Evolutionary conservation across 2,888 invertebrate genomes (phyloP), one percentile per base, ranked within the genome.

Genomic region (Boloria euphrosyne): DNA sequence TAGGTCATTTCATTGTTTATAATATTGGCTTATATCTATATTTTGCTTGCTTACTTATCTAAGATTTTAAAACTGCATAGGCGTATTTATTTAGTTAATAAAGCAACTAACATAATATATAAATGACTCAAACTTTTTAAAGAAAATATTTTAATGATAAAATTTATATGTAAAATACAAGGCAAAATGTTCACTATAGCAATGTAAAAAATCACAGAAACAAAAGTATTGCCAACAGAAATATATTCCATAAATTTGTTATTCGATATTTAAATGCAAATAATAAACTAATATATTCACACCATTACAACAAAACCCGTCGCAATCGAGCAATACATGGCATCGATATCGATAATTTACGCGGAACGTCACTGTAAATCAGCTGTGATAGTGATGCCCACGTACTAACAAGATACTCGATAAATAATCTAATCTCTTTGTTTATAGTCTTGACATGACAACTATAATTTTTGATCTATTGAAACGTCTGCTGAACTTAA

Each of bases 311-410:
- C 79, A 75, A 76, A 77, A 77, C 77, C 76, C 77, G 80, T 77
- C 74, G 74, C 78, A 77, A 77, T 77, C 79, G 75, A 72, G 73
- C 71, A 70, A 74, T 46, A 22, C 67, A 10, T 38, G 10, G 75
- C 70, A 75, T 80, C 81, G 80, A 82, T 85, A 87, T 90, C 89
- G 89, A 90, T 91, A 90, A 89, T 76, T 91, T 88, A 89, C 81
- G 81, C 72, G 72, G 78, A 75, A 79, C 89, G 87, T 88, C 90
- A 85, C 85, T 87, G 89, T 90, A 91, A 90, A 90, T 91, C 91
- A 89, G 83, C 84, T 78, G 78, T 76, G 86, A 85, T 90, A 91
- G 90, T 89, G 90, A 86, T 90, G 91, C 89, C 90, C 90, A 89
- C 90, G 87, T 87, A 78, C 78, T 80, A 83, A 85, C 83, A 82